Evolutionary conservation across 2,888 invertebrate species (phyloP).

Genomic region (Bruchidius siliquastri): DNA sequence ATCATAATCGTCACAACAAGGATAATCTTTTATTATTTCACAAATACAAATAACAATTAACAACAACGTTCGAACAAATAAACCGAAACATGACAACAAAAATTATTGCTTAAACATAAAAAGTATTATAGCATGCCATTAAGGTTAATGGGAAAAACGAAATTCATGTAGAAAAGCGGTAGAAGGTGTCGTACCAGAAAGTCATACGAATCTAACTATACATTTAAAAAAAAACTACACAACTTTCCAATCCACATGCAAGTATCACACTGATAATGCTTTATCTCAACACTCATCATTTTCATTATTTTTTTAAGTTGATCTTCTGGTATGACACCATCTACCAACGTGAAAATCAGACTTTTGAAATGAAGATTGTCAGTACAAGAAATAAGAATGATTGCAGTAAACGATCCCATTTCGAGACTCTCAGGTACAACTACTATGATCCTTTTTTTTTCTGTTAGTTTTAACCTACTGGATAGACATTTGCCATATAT

Average conservation of each 20-base stretch:
- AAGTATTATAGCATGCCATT: background rate
- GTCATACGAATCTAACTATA: background rate
- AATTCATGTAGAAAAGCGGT: background rate
- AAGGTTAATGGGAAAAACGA: background rate
- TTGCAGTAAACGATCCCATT: background rate
- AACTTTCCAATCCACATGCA: background rate
- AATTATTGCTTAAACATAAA: constrained; percentile 7
- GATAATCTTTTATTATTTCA: constrained; percentile 8
- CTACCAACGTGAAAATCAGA: background rate
- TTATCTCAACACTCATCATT: background rate
- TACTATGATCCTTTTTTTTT: background rate
- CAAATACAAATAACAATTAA: constrained; percentile 2
- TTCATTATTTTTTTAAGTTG: no score
- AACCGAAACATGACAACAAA: constrained; percentile 11
- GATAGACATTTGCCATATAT: background rate
- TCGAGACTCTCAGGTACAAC: background rate
- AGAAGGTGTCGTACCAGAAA: background rate
- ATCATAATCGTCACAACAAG: constrained; percentile 10
- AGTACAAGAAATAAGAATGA: background rate
- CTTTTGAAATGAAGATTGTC: background rate
- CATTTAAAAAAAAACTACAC: background rate
- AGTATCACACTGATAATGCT: background rate
- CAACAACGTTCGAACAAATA: constrained; percentile 4
- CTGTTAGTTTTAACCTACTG: background rate
- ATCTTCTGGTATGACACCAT: background rate